Base-by-base conservation (phyloP, 2,888 invertebrate species). In the Agrotis exclamationis region DNA sequence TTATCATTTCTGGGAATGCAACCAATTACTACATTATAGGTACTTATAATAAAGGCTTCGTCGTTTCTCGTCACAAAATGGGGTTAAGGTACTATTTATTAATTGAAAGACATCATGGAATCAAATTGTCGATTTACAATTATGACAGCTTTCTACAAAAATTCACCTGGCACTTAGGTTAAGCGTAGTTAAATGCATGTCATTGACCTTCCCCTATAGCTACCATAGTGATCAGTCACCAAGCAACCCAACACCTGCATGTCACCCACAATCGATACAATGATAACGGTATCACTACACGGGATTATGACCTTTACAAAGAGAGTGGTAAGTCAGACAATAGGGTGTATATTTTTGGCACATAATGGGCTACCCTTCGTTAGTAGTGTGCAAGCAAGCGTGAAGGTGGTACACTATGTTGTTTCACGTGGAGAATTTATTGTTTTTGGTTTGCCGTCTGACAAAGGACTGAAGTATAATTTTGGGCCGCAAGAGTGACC, bases 201-300 rank as follows among this genome's bases (percentile, higher is more conserved):
- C 85, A 86, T 63, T 83, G 82, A 86, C 84, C 88, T 77, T 33
- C 60, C 45, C 33, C 33, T 48, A 59, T 50, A 79, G 47, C 24
- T 60, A 69, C 54, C 74, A 79, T 79, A 80, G 82, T 69, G 71
- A 78, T 82, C 79, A 80, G 86, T 87, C 85, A 87, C 88, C 87
- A 79, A 77, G 80, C 79, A 85, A 89, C 86, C 76, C 76, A 71
- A 79, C 79, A 77, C 85, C 83, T 82, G 79, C 79, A 72, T 72
- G 84, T 81, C 79, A 71, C 74, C 76, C 73, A 77, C 79, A 88
- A 89, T 90, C 89, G 85, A 90, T 91, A 87, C 65, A 74, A 83
- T 82, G 87, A 88, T 86, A 87, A 85, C 78, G 45, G n/a, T 14
- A 22, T 7, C 39, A 28, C n/a, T 63, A 59, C 60, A 80, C 18